Evolutionary conservation across 2,113 vertebrate genomes (phyloP).

Genomic region (Zingel zingel): DNA sequence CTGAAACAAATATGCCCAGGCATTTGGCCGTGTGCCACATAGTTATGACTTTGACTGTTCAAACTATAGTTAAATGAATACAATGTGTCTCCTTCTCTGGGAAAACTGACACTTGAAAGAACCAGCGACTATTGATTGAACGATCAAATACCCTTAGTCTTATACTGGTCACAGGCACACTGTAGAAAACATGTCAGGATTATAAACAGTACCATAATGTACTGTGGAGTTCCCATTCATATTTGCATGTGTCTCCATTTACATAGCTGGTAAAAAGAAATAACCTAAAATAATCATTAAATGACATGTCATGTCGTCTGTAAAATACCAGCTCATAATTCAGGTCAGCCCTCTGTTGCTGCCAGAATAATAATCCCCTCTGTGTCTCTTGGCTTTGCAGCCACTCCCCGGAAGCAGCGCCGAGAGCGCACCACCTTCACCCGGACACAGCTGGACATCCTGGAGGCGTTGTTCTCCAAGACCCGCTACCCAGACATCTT

Average conservation of each 20-base stretch:
- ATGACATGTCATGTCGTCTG: background rate
- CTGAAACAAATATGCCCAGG: slow-evolving; percentile 21
- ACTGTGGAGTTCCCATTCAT: background rate
- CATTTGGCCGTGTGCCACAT: background rate
- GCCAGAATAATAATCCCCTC: slow-evolving; percentile 18
- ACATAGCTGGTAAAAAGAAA: background rate
- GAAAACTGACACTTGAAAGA: background rate
- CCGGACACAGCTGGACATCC: slow-evolving; percentile 88
- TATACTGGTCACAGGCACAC: background rate
- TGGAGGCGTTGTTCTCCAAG: slow-evolving; percentile 89
- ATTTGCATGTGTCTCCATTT: background rate
- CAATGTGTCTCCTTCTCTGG: background rate
- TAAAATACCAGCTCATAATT: background rate
- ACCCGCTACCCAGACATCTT: slow-evolving; percentile 92
- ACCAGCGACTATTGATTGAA: background rate
- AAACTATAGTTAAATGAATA: slow-evolving; percentile 7
- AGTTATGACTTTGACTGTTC: slow-evolving; percentile 9
- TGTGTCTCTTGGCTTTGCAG: slow-evolving; percentile 63
- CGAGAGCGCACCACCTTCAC: slow-evolving; percentile 90
- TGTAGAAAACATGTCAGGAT: background rate
- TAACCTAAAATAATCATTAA: background rate
- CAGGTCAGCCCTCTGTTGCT: background rate
- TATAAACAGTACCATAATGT: background rate
- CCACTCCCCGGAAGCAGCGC: slow-evolving; percentile 88
- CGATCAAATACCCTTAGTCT: background rate